These are phyloP conservation scores for Eonycteris spelaea DNA, from an alignment of 2,113 vertebrate species.

Conservation along the genomic window DNA sequence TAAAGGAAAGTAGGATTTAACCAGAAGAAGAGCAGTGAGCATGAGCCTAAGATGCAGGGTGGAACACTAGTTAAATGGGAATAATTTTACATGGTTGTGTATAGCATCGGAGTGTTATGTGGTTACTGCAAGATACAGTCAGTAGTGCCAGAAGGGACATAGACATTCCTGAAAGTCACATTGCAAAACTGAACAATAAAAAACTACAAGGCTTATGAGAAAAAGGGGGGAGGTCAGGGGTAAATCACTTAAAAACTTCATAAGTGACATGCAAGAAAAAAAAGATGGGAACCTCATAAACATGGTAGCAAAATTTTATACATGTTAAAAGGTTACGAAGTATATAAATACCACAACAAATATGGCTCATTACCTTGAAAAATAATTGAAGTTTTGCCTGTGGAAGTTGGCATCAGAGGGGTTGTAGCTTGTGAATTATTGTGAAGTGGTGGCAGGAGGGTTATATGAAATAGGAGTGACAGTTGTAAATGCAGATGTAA, in stretches of 20 bases:
- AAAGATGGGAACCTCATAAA: neutral
- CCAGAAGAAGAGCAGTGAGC: neutral
- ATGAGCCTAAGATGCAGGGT: neutral
- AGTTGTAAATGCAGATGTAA: neutral
- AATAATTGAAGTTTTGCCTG: neutral
- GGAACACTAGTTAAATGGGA: neutral
- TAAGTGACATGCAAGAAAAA: neutral
- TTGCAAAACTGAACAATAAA: neutral
- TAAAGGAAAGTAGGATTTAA: neutral
- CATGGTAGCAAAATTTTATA: neutral
- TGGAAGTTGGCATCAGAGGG: neutral
- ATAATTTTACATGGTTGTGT: neutral
- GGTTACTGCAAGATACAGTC: neutral
- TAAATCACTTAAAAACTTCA: neutral
- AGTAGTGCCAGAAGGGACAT: neutral
- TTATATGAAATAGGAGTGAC: neutral
- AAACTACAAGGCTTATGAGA: neutral
- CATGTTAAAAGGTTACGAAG: neutral
- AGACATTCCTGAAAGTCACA: neutral
- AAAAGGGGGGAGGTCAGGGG: neutral
- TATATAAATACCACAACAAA: neutral
- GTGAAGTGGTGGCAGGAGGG: neutral
- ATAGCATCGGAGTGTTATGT: neutral
- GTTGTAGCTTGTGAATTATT: neutral
- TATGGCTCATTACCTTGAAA: neutral